Evolutionary conservation across 2,113 vertebrate genomes (phyloP), one percentile per base, ranked within the genome.

Genomic region (Cottus gobio): DNA sequence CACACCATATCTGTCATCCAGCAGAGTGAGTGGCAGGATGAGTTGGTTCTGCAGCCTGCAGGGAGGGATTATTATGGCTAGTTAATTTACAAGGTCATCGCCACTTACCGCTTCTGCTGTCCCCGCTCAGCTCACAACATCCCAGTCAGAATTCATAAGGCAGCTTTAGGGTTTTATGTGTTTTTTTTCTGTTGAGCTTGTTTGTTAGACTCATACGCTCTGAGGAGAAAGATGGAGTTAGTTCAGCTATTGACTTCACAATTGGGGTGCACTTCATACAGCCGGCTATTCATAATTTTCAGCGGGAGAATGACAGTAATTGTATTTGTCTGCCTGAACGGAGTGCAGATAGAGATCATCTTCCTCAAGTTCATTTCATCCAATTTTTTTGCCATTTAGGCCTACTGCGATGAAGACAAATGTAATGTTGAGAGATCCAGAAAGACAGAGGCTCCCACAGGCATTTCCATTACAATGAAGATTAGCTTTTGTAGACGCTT

Each of bases 1-100:
- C 11, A 16, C 50, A 61, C 54, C 50, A 12, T 76, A 57, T 84
- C 75, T 57, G 71, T 84, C 82, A 84, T 7, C 26, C 69, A 71
- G 83, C 71, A 34, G 58, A 46, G 44, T 87, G 83, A 91, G 79
- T 90, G 90, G 85, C 87, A 77, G 71, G 64, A 74, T 46, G 63
- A 82, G 75, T 46, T 58, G 75, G 42, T 69, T 46, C 8, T 64
- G 48, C 82, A 69, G 75, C 67, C 82, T 70, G 80, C 74, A 52
- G 83, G 83, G 73, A 87, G 39, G 90, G 86, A 91, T 92, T 91
- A 91, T 73, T 79, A 85, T 77, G 85, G 83, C 83, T 79, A 79
- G 81, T 90, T 89, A 86, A 92, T 91, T 90, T 89, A 87, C 88
- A 91, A 90, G 92, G 90, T 93, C 84, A 86, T 87, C 83, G 79